A percentile compares a stretch with the other conserved stretches of the same genome.
These are phyloP conservation scores for Pangasianodon hypophthalmus DNA, from an alignment of 2,113 vertebrate species.

Conservation along the genomic window DNA sequence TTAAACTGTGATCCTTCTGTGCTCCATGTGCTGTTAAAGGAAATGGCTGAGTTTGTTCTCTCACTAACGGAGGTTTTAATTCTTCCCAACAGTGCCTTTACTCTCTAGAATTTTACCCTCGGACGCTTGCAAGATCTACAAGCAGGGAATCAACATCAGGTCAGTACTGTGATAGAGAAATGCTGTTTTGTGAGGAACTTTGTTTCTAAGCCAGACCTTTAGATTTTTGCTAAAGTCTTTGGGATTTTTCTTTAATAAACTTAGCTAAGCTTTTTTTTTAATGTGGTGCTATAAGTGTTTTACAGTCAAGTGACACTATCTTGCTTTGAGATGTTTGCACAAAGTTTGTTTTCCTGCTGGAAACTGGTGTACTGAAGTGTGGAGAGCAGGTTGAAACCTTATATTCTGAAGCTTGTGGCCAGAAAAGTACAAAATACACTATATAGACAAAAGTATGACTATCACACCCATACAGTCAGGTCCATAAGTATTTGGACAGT, in stretches of 20 bases:
- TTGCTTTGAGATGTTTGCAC: not conserved
- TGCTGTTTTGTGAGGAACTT: not conserved
- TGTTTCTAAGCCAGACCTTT: not conserved
- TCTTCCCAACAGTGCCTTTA: slow-evolving; percentile 88
- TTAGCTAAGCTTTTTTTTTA: not conserved
- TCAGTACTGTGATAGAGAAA: slow-evolving; percentile 28
- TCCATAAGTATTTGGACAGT: too few species aligned
- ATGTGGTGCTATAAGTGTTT: not conserved
- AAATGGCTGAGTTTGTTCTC: slow-evolving; percentile 33
- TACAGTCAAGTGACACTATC: not conserved
- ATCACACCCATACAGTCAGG: too few species aligned
- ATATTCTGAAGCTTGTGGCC: not conserved
- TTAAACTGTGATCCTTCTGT: not conserved
- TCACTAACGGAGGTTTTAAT: slow-evolving; percentile 28
- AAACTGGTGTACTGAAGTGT: not conserved
- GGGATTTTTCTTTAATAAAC: not conserved
- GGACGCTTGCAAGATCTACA: slow-evolving; percentile 99
- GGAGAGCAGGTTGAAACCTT: not conserved
- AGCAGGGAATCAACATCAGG: slow-evolving; percentile 99
- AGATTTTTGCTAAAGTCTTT: not conserved
- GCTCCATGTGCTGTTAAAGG: not conserved
- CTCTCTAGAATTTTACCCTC: slow-evolving; percentile 99
- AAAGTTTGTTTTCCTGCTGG: not conserved
- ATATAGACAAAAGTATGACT: not conserved
- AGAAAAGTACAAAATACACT: not conserved